Evolutionary conservation across 2,113 vertebrate genomes (phyloP), one percentile per base, ranked within the genome.

Genomic region (Gyps fulvus): DNA sequence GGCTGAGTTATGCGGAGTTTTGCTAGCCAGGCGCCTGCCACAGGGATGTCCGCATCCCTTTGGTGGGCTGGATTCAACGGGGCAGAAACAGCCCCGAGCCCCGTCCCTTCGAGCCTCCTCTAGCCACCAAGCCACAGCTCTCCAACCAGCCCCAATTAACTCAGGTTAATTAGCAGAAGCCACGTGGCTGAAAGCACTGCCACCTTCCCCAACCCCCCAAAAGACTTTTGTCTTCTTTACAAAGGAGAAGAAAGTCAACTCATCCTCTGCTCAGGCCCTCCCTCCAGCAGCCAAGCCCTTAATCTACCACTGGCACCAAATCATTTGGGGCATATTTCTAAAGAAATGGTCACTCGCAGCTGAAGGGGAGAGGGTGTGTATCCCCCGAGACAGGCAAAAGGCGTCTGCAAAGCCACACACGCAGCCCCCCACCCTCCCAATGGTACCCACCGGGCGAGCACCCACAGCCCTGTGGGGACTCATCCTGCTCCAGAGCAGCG

Each of bases 391-490:
- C n/a, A 17, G n/a, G 19, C 16, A 54, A 77, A n/a, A 7, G 1
- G 43, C 50, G 49, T 10, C 32, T 43, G 31, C 45, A 74, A 65
- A 73, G 40, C 8, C 36, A 59, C 4, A 3, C 18, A 23, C 0
- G 19, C 22, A 85, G 40, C 11, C 6, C 9, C 16, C 25, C n/a
- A 15, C 3, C 3, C 47, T 55, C 65, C 22, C 17, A 7, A 19
- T 0, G 7, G 61, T 29, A 65, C 5, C 25, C 21, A 1, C 16
- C 9, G 7, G 8, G 36, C 1, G 1, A 54, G 78, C 34, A 52
- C 45, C 71, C 42, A 38, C 32, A 16, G 69, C 36, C 27, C n/a
- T 9, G 0, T 0, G 0, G 43, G 57, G 32, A 38, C 36, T 31
- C 65, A 36, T 52, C 29, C 81, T 66, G 57, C 47, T 52, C 72